These are phyloP conservation scores for Drosophila longiperda DNA, from an alignment of 2,888 invertebrate species.

Conservation along the genomic window DNA sequence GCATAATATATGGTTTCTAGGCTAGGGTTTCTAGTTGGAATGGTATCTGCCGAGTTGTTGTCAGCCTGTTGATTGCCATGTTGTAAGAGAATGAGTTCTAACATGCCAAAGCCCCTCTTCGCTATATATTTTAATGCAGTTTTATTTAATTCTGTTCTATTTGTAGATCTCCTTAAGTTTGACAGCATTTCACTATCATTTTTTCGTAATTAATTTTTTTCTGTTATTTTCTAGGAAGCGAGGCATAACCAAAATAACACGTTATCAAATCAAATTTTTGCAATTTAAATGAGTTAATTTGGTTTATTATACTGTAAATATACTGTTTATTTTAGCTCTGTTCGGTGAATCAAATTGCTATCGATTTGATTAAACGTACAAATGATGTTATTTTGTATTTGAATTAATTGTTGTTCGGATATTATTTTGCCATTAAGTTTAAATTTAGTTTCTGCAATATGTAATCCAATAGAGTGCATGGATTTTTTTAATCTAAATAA, in stretches of 20 bases:
- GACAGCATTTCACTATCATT: not conserved
- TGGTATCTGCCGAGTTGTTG: slow-evolving; percentile 36
- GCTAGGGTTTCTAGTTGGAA: slow-evolving; percentile 17
- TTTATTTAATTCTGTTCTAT: no score
- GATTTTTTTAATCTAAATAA: not conserved
- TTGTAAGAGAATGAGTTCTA: no score
- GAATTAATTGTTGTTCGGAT: no score
- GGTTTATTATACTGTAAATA: no score
- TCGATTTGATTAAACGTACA: no score
- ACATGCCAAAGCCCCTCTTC: no score
- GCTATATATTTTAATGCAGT: no score
- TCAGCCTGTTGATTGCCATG: slow-evolving; percentile 38
- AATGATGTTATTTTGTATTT: no score
- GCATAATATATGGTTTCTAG: slow-evolving; percentile 22
- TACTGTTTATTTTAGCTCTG: no score
- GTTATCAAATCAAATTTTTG: not conserved
- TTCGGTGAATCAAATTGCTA: no score
- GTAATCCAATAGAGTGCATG: not conserved
- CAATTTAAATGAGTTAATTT: not conserved
- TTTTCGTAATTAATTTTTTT: not conserved
- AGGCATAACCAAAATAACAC: not conserved
- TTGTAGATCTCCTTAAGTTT: not conserved
- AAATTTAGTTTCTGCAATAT: not conserved
- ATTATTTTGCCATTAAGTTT: no score
- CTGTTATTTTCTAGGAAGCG: not conserved